phyloP scores from a whole-genome alignment of 2,113 vertebrate genomes.

The Austrofundulus limnaeus region DNA sequence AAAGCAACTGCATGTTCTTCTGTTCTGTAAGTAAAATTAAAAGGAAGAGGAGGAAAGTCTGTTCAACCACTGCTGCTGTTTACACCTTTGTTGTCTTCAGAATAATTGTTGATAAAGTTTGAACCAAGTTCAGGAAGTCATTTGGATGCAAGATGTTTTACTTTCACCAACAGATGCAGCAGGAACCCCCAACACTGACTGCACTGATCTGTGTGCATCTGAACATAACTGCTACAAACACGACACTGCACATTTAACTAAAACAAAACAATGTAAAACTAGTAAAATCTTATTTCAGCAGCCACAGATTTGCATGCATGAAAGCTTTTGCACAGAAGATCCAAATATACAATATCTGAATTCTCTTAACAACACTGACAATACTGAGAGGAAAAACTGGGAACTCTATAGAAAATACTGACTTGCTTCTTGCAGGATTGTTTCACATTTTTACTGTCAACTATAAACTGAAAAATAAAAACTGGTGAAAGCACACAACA shows the following conservation, averaged over 20 bases:
- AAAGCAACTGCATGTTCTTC: too few species aligned
- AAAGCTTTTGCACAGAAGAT: constrained; percentile 1
- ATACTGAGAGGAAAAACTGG: constrained; percentile 30
- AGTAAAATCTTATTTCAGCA: not conserved
- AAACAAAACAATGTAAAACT: not conserved
- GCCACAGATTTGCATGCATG: not conserved
- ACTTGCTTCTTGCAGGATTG: constrained; percentile 19
- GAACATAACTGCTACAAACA: constrained; percentile 6
- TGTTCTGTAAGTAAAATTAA: too few species aligned
- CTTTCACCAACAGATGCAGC: constrained; percentile 41
- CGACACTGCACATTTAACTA: not conserved
- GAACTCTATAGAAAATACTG: constrained; percentile 34
- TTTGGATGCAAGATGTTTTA: constrained; percentile 41
- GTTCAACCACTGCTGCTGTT: not conserved
- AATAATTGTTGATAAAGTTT: too few species aligned
- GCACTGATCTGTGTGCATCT: constrained; percentile 33
- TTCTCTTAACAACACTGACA: constrained; percentile 31
- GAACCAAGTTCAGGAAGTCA: constrained; percentile 42
- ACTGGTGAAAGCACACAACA: not conserved
- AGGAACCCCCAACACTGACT: constrained; percentile 1
- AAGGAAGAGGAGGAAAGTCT: too few species aligned
- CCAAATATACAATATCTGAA: not conserved
- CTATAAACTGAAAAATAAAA: constrained; percentile 37
- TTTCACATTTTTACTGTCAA: constrained; percentile 40
- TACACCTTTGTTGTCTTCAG: too few species aligned